Base-by-base conservation (phyloP, 2,113 vertebrate species). In the Odocoileus hemionus region DNA sequence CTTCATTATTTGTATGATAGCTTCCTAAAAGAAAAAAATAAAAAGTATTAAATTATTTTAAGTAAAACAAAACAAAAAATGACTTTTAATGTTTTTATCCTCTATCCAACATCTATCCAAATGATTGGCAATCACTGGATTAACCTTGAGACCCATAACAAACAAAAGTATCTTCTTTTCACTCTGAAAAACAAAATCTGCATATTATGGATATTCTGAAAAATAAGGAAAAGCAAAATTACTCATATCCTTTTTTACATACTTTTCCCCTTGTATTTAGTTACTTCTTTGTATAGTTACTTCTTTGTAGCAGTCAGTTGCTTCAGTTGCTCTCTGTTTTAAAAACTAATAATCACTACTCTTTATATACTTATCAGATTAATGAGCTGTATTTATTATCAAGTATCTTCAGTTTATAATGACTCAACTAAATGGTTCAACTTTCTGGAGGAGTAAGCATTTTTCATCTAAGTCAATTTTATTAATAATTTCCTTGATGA, bases 1-100 rank as follows among this genome's bases (percentile, higher is more conserved):
- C 99, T 99, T 99, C 99, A 99, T 99, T 98, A 99, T 99, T 99
- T 99, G 99, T 99, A 99, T 99, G 94, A 99, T 99, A 98, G 99
- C 99, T 98, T 99, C 99, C 99, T 99, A 97, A 91, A 84, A n/a
- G 80, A 70, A 84, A 57, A 57, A 98, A 89, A 96, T 6, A 79
- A 93, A 92, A 97, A 80, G 97, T 26, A 83, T 36, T 76, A 91
- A 58, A 76, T 67, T 94, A 78, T 70, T 89, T 86, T 96, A 96
- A 96, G 39, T 43, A 92, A 61, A 95, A 84, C 8, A 96, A 96
- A 96, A 74, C 3, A 6, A 87, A 92, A 96, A 85, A 28, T 57
- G 25, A 60, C 17, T n/a, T 84, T 93, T 60, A 57, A 88, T 16
- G 11, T 43, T 82, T 70, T 91, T n/a, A 86, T 54, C 23, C 10